Conservation (phyloP, 2,797 vertebrate genomes). For the Megalops cyprinoides region DNA sequence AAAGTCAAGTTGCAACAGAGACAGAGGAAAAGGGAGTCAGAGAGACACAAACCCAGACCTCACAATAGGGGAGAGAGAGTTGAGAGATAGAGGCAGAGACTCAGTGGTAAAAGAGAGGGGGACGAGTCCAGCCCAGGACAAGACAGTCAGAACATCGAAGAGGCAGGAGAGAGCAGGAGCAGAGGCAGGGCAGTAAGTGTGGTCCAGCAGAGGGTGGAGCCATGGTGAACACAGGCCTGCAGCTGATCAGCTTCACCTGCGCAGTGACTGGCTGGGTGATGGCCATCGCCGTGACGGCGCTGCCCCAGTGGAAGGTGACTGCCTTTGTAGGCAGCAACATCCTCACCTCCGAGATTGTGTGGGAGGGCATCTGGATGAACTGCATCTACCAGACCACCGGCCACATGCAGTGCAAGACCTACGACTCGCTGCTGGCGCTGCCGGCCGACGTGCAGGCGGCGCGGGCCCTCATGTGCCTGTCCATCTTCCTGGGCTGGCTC, state of each 20-base stretch:
- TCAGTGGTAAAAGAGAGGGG: conserved; percentile 4
- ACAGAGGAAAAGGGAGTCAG: background rate
- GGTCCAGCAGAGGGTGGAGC: conserved; percentile 50
- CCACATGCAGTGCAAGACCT: conserved; percentile 83
- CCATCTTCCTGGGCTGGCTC: conserved; percentile 82
- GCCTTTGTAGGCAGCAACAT: conserved; percentile 81
- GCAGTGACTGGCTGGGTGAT: conserved; percentile 81
- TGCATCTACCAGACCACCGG: conserved; percentile 81
- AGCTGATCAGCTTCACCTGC: conserved; percentile 81
- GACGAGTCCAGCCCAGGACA: background rate
- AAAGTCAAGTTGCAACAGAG: background rate
- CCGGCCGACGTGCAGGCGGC: conserved; percentile 79
- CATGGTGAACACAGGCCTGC: conserved; percentile 82
- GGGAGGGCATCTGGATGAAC: conserved; percentile 86
- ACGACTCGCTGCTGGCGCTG: conserved; percentile 79
- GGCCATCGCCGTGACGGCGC: conserved; percentile 78
- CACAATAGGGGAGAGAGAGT: background rate
- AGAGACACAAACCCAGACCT: background rate
- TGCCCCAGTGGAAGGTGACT: conserved; percentile 84
- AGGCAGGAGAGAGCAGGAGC: background rate
- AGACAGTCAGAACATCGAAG: background rate
- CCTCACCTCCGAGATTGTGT: conserved; percentile 79
- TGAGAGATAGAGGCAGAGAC: background rate
- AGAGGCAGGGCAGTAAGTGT: conserved; percentile 32
- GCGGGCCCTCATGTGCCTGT: conserved; percentile 79